phyloP scores from a whole-genome alignment of 2,113 vertebrate species.

The Anthoscopus minutus region DNA sequence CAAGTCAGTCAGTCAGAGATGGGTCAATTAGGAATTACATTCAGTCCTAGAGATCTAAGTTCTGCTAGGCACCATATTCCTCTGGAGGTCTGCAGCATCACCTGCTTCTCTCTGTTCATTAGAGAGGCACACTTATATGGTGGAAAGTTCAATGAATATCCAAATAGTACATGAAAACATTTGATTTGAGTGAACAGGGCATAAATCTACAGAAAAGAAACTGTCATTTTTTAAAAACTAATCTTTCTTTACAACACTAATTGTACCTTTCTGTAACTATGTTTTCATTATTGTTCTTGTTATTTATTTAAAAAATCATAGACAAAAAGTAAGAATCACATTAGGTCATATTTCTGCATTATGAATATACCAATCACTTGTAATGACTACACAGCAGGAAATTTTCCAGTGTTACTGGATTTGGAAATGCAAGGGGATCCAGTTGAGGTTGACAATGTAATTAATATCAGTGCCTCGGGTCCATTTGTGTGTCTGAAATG shows the following conservation, averaged over 20 bases:
- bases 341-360: background rate
- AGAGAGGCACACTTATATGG: background rate
- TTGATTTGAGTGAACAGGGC: background rate
- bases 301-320: background rate
- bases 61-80: background rate
- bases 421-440: background rate
- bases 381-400: background rate
- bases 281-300: background rate
- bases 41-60: background rate
- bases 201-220: background rate
- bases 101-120: background rate
- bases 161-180: background rate
- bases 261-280: background rate
- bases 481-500: background rate
- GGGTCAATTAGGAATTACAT: background rate
- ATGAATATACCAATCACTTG: background rate
- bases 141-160: background rate
- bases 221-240: background rate
- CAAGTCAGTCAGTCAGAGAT: background rate
- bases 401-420: background rate
- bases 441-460: background rate
- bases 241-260: background rate
- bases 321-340: too few species aligned
- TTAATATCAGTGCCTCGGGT: background rate
- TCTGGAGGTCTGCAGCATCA: background rate